phyloP scores from a whole-genome alignment of 1,140 invertebrate genomes.

The Cyphomyrmex costatus region DNA sequence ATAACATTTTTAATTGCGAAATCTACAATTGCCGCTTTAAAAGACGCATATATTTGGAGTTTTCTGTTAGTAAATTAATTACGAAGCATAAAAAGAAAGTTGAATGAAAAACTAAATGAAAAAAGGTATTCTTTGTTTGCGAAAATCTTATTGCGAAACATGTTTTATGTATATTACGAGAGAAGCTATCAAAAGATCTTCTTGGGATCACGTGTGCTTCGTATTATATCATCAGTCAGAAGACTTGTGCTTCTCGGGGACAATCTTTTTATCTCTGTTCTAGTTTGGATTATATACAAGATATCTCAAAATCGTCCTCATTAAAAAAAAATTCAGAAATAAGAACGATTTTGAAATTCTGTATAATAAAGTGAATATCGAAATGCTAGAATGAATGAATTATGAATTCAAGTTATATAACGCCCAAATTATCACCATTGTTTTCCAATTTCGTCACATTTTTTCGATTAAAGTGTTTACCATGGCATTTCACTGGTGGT shows the following conservation, averaged over 20 bases:
- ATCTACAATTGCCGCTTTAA: slow-evolving; percentile 4
- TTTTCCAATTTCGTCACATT: neutral
- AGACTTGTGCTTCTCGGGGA: neutral
- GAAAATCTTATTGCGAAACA: slow-evolving; percentile 27
- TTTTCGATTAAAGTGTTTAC: slow-evolving; percentile 1
- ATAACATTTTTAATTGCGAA: neutral
- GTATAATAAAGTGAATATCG: slow-evolving; percentile 9
- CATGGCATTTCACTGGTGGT: neutral
- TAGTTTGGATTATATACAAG: neutral
- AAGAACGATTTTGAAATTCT: neutral
- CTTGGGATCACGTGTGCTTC: slow-evolving; percentile 23
- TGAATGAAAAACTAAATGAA: slow-evolving; percentile 14
- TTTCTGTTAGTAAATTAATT: slow-evolving; percentile 3
- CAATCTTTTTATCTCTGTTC: neutral
- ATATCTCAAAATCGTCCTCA: slow-evolving; percentile 8
- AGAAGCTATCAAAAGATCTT: slow-evolving; percentile 26
- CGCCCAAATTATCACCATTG: slow-evolving; percentile 6
- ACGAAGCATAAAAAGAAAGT: neutral
- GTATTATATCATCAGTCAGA: neutral
- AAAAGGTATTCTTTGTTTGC: neutral
- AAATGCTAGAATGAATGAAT: slow-evolving; percentile 16
- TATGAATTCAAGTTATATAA: slow-evolving; percentile 7
- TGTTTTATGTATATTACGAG: neutral
- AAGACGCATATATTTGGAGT: neutral
- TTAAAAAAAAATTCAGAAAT: neutral